Percentiles rank a stretch among this genome's conserved stretches.
Evolutionary conservation across 2,797 vertebrate genomes (phyloP).

Genomic region (Manis javanica): DNA sequence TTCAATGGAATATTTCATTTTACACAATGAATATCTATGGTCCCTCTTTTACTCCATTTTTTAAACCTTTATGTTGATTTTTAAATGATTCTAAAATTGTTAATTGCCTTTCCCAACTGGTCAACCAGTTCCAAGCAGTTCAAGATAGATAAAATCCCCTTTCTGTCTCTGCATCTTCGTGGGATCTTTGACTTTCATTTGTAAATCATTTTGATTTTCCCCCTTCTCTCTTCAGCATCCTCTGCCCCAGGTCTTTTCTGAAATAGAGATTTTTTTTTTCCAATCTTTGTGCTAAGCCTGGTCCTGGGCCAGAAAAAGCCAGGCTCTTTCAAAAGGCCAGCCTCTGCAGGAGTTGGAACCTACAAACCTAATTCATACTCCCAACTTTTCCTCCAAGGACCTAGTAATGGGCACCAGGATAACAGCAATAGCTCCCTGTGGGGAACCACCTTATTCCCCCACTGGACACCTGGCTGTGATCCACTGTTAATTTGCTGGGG

Average conservation of each 20-base stretch:
- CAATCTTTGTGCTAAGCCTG: background rate
- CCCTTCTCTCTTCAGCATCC: background rate
- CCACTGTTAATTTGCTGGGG: background rate
- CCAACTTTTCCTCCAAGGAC: conserved; percentile 38
- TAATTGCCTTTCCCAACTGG: background rate
- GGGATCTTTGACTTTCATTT: background rate
- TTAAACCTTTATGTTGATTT: background rate
- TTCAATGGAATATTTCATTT: background rate
- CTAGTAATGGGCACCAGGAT: background rate
- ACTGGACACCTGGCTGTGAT: background rate
- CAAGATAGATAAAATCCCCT: background rate
- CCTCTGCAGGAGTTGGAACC: background rate
- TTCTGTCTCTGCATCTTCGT: background rate
- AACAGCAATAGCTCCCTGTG: conserved; percentile 10
- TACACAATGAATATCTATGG: background rate
- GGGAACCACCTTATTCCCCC: background rate
- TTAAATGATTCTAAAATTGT: background rate
- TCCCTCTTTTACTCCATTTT: background rate
- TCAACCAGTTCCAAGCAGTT: background rate
- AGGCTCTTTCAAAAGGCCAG: conserved; percentile 8
- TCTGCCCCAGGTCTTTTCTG: background rate
- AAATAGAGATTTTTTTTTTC: background rate
- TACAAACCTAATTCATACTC: background rate
- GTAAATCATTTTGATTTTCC: conserved; percentile 6
- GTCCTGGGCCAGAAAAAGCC: conserved; percentile 16